These are phyloP conservation scores for Eugnorisma glareosa DNA, from an alignment of 2,888 invertebrate species.

Conservation along the genomic window DNA sequence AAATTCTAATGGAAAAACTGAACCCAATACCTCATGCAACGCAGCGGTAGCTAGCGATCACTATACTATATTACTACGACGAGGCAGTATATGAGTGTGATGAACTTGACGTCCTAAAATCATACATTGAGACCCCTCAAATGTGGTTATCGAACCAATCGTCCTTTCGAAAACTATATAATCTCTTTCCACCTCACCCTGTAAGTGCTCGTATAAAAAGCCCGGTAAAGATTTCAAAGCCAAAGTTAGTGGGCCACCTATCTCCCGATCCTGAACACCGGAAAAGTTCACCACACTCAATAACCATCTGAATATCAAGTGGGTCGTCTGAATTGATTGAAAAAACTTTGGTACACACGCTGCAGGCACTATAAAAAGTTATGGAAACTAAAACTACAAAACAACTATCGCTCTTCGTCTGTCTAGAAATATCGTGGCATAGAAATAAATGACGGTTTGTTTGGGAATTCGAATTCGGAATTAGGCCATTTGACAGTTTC, in stretches of 20 bases:
- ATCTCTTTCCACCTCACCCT: conserved; percentile 11
- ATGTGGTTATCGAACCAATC: not conserved
- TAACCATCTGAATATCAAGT: conserved; percentile 84
- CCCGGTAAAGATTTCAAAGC: conserved; percentile 58
- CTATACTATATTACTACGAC: not conserved
- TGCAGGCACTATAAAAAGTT: conserved; percentile 55
- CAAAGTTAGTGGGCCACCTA: conserved; percentile 66
- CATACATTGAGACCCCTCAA: not conserved
- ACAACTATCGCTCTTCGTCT: conserved; percentile 46
- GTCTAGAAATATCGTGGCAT: conserved; percentile 19
- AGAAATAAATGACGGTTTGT: conserved; percentile 16
- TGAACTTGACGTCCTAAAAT: not conserved
- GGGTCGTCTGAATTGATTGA: conserved; percentile 82
- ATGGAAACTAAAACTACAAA: conserved; percentile 48
- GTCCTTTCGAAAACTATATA: conserved; percentile 12
- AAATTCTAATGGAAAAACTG: not conserved
- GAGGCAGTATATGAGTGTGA: not conserved
- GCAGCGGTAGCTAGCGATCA: not conserved
- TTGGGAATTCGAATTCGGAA: conserved; percentile 12
- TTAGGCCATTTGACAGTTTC: not conserved
- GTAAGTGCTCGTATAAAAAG: conserved; percentile 48
- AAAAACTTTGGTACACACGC: conserved; percentile 74
- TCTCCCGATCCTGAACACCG: conserved; percentile 68
- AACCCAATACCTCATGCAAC: not conserved
- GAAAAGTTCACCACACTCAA: conserved; percentile 79